Evolutionary conservation across 2,797 vertebrate genomes (phyloP).

Genomic region (Cirrhinus mrigala): DNA sequence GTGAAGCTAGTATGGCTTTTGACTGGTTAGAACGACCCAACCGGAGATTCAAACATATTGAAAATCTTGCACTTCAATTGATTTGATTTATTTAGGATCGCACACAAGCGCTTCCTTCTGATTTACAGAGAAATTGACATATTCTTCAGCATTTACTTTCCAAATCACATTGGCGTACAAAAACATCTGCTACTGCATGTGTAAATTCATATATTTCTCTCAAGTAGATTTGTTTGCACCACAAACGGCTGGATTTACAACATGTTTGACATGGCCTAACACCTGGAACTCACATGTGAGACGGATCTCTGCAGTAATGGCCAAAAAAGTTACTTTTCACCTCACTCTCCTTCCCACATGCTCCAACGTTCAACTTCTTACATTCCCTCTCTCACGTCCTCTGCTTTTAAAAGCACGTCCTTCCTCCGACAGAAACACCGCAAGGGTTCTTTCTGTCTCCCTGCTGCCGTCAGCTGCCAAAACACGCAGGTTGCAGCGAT

Average conservation of each 20-base stretch:
- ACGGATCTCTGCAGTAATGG: not conserved
- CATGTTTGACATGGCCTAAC: slow-evolving; percentile 33
- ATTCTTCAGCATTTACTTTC: slow-evolving; percentile 19
- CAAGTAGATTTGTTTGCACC: not conserved
- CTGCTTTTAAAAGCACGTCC: slow-evolving; percentile 36
- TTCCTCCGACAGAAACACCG: slow-evolving; percentile 31
- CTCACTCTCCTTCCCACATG: slow-evolving; percentile 28
- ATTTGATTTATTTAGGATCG: slow-evolving; percentile 22
- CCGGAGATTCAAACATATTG: not conserved
- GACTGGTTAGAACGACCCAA: not conserved
- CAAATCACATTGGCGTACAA: slow-evolving; percentile 6
- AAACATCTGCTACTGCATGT: slow-evolving; percentile 14
- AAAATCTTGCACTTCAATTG: slow-evolving; percentile 20
- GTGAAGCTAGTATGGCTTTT: slow-evolving; percentile 16
- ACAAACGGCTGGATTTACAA: slow-evolving; percentile 19
- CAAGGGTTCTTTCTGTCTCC: slow-evolving; percentile 50
- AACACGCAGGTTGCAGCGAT: slow-evolving; percentile 77
- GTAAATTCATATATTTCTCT: slow-evolving; percentile 59
- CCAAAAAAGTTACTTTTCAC: slow-evolving; percentile 23
- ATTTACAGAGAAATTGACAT: not conserved
- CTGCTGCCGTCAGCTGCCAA: slow-evolving; percentile 78
- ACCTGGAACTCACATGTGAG: slow-evolving; percentile 41
- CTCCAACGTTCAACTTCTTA: slow-evolving; percentile 18
- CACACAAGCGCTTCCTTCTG: not conserved
- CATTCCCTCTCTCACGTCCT: slow-evolving; percentile 2